Base-by-base conservation (phyloP, 2,113 vertebrate species). In the Aix galericulata region DNA sequence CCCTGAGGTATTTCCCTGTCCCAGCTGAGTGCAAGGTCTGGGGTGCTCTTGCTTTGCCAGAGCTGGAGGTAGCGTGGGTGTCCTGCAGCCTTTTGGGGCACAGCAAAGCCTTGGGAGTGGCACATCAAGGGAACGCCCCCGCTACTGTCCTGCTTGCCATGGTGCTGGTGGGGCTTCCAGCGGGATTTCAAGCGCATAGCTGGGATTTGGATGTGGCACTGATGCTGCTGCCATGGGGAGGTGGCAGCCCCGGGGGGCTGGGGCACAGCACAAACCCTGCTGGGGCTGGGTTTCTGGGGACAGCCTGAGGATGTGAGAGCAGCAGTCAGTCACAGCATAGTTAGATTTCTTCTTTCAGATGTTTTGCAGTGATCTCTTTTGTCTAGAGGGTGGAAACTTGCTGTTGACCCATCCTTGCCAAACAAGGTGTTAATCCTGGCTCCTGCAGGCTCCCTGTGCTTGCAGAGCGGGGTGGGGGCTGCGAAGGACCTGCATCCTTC, bases 11-110 rank as follows among this genome's bases (percentile, higher is more conserved):
- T 32, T 81, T n/a, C 22, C 17, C 42, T 63, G 9, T 25, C 36
- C 6, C 27, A 81, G 38, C 66, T 20, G 34, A 56, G 15, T 34
- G 53, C 20, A 22, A n/a, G 55, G 64, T 1, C 86, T 92, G 31
- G 62, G 80, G 63, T 74, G 40, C 50, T 92, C 60, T 53, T 86
- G 76, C 69, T 91, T 34, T 88, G 71, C 32, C 46, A 55, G 50
- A 38, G 56, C 38, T 75, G 72, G 34, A 38, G 63, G 17, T 29
- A 40, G 52, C 0, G 3, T 68, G 83, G 80, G 60, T 6, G 40
- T 44, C 46, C 42, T 17, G 46, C 27, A 78, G 40, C 56, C 88
- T 86, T 87, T 78, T 76, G 96, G 85, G 53, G 38, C 13, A 8
- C 0, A 1, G 25, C 55, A 46, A 59, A 81, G 31, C 69, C 42